Base-by-base conservation (phyloP, 2,888 invertebrate species). In the Halocaridina rubra region DNA sequence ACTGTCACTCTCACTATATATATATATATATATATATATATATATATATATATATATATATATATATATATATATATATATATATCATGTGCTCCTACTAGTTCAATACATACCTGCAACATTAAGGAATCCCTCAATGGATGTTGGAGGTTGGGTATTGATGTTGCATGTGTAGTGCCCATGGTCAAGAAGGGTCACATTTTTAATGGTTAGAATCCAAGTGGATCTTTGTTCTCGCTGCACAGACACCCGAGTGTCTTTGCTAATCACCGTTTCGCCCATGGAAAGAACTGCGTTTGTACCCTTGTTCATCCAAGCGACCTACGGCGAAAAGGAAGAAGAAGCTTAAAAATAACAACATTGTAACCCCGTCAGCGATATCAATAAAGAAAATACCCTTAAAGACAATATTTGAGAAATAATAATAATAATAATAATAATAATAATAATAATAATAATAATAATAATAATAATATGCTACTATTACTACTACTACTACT, bases 301-400 rank as follows among this genome's bases (percentile, higher is more conserved):
- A 33, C 33, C 77, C 30, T 82, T 67, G 77, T 77, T 76, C n/a
- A 64, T 76, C 82, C 82, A 82, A 57, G 82, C 82, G 19, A 82
- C 82, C 82, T 82, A 64, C 27, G 29, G 29, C 13, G 27, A 22
- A 19, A 19, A 13, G 1, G 39, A 32, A 0, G 29, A 53, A 53
- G n/a, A n/a, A n/a, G n/a, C n/a, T 53, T 53, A 53, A 53, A 10
- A 46, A 24, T 19, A 22, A 22, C 24, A 8, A 5, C 24, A 4
- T 64, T 16, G n/a, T n/a, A n/a, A n/a, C n/a, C n/a, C n/a, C n/a
- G n/a, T n/a, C n/a, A n/a, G n/a, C n/a, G n/a, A n/a, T n/a, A n/a
- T n/a, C n/a, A n/a, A n/a, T n/a, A n/a, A n/a, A n/a, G n/a, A n/a
- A n/a, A n/a, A n/a, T n/a, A n/a, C n/a, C n/a, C n/a, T n/a, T n/a